phyloP scores from a whole-genome alignment of 2,797 vertebrate species.

The Valencia hispanica region DNA sequence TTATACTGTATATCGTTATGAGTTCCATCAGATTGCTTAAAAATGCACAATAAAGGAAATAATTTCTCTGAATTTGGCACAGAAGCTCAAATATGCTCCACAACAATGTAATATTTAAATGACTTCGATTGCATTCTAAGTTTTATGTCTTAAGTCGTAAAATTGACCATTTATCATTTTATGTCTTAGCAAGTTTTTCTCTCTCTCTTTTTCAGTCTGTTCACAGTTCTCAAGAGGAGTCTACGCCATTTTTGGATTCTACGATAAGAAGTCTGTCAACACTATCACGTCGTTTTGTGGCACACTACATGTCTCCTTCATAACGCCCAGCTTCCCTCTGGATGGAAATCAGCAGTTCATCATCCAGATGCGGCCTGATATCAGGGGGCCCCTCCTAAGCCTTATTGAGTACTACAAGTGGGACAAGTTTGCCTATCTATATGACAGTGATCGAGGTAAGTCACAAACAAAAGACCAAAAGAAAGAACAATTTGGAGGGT shows the following conservation, averaged over 20 bases:
- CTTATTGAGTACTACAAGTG: slow-evolving; percentile 99
- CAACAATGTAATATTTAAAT: neutral
- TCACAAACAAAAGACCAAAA: neutral
- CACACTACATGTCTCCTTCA: slow-evolving; percentile 98
- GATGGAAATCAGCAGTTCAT: slow-evolving; percentile 97
- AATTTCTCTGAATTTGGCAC: neutral
- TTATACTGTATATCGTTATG: neutral
- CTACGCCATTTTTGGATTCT: slow-evolving; percentile 99
- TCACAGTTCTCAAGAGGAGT: slow-evolving; percentile 99
- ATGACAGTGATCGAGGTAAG: slow-evolving; percentile 97
- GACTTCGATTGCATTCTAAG: neutral
- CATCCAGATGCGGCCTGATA: slow-evolving; percentile 98
- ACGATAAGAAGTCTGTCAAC: slow-evolving; percentile 99
- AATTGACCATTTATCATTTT: too few relatives aligned
- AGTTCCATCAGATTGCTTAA: neutral
- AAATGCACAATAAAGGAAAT: neutral
- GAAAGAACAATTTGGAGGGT: neutral
- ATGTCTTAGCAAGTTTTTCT: neutral
- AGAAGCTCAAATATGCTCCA: neutral
- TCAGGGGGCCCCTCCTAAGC: slow-evolving; percentile 97
- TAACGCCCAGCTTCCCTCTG: slow-evolving; percentile 97
- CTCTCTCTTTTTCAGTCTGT: slow-evolving; percentile 85
- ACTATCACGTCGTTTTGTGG: slow-evolving; percentile 98
- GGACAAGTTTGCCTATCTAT: slow-evolving; percentile 99
- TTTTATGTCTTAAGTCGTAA: neutral